Evolutionary conservation across 2,797 vertebrate species (phyloP).

Genomic region (Thripadectes ignobilis): DNA sequence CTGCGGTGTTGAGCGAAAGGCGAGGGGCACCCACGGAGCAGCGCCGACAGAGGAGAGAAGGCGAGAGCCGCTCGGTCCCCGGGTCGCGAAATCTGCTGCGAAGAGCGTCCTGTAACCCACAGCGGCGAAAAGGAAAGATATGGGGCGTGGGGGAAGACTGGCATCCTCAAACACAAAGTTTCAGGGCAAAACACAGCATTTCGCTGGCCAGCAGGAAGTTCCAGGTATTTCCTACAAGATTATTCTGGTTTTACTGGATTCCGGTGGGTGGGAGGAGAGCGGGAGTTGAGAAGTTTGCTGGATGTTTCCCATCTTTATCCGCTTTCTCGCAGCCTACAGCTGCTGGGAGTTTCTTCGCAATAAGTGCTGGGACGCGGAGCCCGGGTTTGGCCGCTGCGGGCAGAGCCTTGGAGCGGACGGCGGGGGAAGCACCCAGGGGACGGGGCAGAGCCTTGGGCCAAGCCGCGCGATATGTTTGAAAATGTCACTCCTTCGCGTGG

Average conservation of each 20-base stretch:
- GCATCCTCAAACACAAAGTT: background rate
- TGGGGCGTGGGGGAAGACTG: fast-evolving
- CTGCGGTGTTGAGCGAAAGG: background rate
- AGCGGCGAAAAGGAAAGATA: background rate
- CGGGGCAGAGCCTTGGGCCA: background rate
- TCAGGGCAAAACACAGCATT: background rate
- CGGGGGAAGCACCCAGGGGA: background rate
- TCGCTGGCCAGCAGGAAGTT: background rate
- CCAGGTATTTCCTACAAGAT: background rate
- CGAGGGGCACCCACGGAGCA: no score
- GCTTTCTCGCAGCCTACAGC: background rate
- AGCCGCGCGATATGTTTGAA: background rate
- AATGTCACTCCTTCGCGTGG: background rate
- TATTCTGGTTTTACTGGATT: background rate
- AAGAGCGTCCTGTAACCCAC: background rate
- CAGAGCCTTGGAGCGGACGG: background rate
- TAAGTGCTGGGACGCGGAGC: background rate
- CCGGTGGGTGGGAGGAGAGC: background rate
- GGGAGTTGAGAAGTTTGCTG: background rate
- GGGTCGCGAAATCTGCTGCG: background rate
- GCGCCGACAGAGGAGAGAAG: background rate
- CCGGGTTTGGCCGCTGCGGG: background rate
- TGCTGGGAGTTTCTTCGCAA: background rate
- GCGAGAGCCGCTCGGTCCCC: background rate
- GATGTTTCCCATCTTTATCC: background rate